Conservation (phyloP, 2,797 vertebrate genomes). For the Spondyliosoma cantharus region DNA sequence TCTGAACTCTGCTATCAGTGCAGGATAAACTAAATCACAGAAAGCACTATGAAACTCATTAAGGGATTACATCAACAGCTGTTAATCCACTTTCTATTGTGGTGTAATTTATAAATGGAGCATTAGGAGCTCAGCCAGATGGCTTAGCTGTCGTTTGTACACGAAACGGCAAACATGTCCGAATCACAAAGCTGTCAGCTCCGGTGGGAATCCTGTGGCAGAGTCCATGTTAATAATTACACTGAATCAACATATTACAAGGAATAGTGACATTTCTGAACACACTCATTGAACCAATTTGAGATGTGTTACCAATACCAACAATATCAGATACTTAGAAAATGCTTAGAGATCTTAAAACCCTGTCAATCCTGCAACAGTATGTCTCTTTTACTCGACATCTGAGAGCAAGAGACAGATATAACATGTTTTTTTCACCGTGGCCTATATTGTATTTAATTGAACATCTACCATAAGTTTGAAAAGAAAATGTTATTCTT, state of each 20-base stretch:
- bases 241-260: not conserved
- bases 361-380: not conserved
- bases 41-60: conserved; percentile 57
- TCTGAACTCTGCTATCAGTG: conserved; percentile 29
- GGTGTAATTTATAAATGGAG: conserved; percentile 68
- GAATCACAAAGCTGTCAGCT: conserved; percentile 40
- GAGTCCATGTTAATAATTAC: conserved; percentile 7
- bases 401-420: not conserved
- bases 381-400: not conserved
- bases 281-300: not conserved
- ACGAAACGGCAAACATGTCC: conserved; percentile 42
- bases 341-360: not conserved
- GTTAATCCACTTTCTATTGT: conserved; percentile 74
- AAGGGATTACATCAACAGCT: conserved; percentile 66
- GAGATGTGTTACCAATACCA: not conserved
- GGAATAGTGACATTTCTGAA: not conserved
- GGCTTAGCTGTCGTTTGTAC: conserved; percentile 51
- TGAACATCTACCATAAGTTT: not conserved
- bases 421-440: not conserved
- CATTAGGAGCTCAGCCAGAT: conserved; percentile 60
- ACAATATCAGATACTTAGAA: not conserved
- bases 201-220: conserved; percentile 11
- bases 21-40: conserved; percentile 39
- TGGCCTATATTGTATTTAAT: not conserved
- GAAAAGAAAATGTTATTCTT: not conserved